phyloP scores from a whole-genome alignment of 2,888 invertebrate genomes.

The Pelosia muscerda region DNA sequence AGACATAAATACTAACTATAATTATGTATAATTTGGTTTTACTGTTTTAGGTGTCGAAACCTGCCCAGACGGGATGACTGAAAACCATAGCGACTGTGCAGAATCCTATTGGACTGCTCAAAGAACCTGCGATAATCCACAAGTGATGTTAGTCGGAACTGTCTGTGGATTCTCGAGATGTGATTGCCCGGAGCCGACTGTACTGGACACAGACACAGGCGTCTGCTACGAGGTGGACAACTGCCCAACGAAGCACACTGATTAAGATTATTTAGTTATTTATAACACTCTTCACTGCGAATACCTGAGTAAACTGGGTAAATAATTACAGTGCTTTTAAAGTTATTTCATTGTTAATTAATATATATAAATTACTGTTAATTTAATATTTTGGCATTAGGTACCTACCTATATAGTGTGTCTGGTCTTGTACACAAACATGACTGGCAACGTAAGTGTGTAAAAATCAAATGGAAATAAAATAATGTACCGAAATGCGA shows the following conservation, averaged over 20 bases:
- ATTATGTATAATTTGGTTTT: conserved; percentile 15
- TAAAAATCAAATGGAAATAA: not conserved
- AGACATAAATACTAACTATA: too few species aligned
- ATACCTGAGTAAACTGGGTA: not conserved
- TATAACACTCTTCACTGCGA: not conserved
- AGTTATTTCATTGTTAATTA: not conserved
- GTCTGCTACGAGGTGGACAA: conserved; percentile 73
- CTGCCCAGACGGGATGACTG: conserved; percentile 72
- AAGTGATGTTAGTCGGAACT: conserved; percentile 62
- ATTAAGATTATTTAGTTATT: not conserved
- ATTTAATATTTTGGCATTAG: too few species aligned
- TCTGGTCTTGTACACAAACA: too few species aligned
- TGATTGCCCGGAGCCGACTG: conserved; percentile 67
- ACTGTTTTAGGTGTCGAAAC: conserved; percentile 62
- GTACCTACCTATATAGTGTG: too few species aligned
- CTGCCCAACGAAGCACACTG: conserved; percentile 67
- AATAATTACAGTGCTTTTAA: not conserved
- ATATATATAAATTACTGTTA: too few species aligned
- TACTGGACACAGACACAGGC: conserved; percentile 67
- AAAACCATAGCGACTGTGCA: conserved; percentile 58
- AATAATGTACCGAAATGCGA: not conserved
- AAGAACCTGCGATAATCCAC: conserved; percentile 68
- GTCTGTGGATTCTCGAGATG: conserved; percentile 72
- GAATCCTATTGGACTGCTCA: conserved; percentile 66
- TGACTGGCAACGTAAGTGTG: not conserved